These are phyloP conservation scores for Trachops cirrhosus DNA, from an alignment of 2,797 vertebrate species.

Conservation along the genomic window DNA sequence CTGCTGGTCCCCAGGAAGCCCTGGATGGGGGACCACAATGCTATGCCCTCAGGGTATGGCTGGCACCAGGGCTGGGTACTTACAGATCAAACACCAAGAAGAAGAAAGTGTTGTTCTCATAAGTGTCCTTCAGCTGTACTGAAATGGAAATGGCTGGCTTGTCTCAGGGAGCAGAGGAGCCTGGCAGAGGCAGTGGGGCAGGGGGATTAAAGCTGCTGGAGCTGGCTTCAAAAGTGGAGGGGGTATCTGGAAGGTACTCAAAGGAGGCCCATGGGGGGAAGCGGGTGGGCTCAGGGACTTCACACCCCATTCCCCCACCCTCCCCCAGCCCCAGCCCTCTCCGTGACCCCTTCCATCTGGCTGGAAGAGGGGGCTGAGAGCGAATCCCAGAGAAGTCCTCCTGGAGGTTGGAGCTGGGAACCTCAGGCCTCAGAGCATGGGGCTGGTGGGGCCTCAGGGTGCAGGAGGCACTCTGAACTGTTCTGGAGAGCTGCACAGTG, in stretches of 20 bases:
- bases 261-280: background rate
- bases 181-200: background rate
- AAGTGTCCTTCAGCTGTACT: slow-evolving; percentile 98
- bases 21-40: background rate
- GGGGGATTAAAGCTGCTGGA: background rate
- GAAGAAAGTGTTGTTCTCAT: slow-evolving; percentile 95
- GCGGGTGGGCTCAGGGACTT: background rate
- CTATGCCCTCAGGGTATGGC: background rate
- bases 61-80: slow-evolving; percentile 80
- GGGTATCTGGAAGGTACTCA: background rate
- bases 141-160: slow-evolving; percentile 77
- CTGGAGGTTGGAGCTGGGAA: background rate
- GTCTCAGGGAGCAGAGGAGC: slow-evolving; percentile 5
- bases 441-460: background rate
- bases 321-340: background rate
- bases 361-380: background rate
- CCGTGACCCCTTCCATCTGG: background rate
- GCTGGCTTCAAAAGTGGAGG: background rate
- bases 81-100: slow-evolving; percentile 98
- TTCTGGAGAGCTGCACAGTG: background rate
- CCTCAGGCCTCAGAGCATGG: background rate
- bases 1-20: background rate
- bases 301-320: background rate
- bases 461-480: background rate
- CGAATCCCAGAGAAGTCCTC: background rate